These are phyloP conservation scores for Otolemur crassicaudatus DNA, from an alignment of 2,797 vertebrate species.

Conservation along the genomic window DNA sequence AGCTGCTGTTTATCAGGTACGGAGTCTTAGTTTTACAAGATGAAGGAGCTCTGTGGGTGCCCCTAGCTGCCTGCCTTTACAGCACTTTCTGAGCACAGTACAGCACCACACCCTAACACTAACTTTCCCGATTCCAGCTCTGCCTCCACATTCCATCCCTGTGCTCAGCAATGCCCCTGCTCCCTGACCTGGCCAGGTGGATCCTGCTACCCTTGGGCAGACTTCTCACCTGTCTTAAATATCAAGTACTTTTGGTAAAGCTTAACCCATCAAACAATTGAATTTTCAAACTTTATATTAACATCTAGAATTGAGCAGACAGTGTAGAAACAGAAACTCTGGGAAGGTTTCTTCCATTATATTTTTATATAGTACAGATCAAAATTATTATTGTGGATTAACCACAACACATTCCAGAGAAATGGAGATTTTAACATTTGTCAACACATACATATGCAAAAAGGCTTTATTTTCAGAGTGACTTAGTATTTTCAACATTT, in stretches of 20 bases:
- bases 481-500: constrained; percentile 52
- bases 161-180: neutral
- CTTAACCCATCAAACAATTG: neutral
- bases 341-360: neutral
- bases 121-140: neutral
- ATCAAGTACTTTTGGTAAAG: neutral
- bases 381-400: constrained; percentile 48
- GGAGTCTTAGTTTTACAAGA: neutral
- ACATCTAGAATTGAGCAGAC: constrained; percentile 12
- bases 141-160: neutral
- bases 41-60: neutral
- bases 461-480: constrained; percentile 42
- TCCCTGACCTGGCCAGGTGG: neutral
- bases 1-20: neutral
- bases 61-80: neutral
- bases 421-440: constrained; percentile 56
- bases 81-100: neutral
- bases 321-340: constrained; percentile 19
- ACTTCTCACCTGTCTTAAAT: neutral
- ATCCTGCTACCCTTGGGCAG: neutral
- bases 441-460: neutral
- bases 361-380: constrained; percentile 37
- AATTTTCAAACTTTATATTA: constrained; percentile 37
- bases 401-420: constrained; percentile 32
- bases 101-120: neutral